These are phyloP conservation scores for Laterallus jamaicensis DNA, from an alignment of 2,113 vertebrate genomes.

Conservation along the genomic window DNA sequence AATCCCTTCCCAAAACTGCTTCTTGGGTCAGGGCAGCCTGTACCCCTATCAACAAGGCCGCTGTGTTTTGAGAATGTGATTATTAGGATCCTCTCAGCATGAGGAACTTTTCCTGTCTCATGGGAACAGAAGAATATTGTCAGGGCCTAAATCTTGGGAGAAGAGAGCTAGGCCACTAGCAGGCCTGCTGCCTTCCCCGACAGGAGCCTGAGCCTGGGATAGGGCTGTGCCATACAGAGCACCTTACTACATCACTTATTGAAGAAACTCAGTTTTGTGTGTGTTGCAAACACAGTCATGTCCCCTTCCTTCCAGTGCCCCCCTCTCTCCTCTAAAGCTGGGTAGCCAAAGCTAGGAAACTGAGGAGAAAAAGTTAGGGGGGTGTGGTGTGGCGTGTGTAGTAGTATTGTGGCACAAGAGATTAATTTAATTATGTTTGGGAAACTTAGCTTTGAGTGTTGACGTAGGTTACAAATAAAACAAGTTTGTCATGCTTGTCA, in stretches of 20 bases:
- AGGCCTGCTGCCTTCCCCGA: no score
- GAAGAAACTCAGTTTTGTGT: not conserved
- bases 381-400: no score
- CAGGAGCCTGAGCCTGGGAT: not conserved
- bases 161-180: no score
- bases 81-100: no score
- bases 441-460: not conserved
- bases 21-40: no score
- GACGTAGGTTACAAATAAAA: not conserved
- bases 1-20: no score
- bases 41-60: no score
- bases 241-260: not conserved
- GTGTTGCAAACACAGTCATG: not conserved
- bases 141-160: no score
- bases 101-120: no score
- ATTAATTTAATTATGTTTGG: conserved; percentile 16
- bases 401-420: not conserved
- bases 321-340: not conserved
- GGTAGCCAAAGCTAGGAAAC: not conserved
- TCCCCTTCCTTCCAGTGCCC: not conserved
- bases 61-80: no score
- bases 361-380: not conserved
- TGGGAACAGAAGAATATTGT: no score
- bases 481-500: not conserved
- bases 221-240: not conserved